Evolutionary conservation across 2,888 invertebrate genomes (phyloP).

Genomic region (Silvanus unidentatus): DNA sequence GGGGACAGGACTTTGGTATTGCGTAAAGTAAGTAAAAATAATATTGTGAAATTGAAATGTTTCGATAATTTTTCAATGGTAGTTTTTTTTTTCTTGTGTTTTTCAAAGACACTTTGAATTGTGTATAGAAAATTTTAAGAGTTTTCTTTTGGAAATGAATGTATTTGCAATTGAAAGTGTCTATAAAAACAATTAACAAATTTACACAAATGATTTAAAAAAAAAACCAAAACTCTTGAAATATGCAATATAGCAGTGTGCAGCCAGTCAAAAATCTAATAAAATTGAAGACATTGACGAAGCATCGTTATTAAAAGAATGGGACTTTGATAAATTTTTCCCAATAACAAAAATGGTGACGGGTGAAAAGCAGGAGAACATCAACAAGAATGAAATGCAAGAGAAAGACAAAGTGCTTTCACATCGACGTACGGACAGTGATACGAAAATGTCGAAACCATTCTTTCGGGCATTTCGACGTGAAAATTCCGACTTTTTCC

Average conservation of each 20-base stretch:
- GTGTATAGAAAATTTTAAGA: neutral
- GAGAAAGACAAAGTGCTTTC: slow-evolving; percentile 31
- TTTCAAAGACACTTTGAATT: too few species aligned
- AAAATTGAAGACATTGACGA: slow-evolving; percentile 56
- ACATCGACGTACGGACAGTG: slow-evolving; percentile 69
- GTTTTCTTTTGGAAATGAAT: neutral
- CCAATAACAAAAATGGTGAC: slow-evolving; percentile 44
- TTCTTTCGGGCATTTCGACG: slow-evolving; percentile 75
- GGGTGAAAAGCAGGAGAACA: slow-evolving; percentile 29
- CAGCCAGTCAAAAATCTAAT: slow-evolving; percentile 45
- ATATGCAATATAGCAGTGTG: too few species aligned
- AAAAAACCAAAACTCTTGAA: slow-evolving; percentile 33
- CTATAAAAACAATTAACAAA: too few species aligned
- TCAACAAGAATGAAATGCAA: slow-evolving; percentile 4
- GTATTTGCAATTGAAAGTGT: too few species aligned
- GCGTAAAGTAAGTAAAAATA: slow-evolving; percentile 76
- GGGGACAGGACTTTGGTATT: slow-evolving; percentile 87
- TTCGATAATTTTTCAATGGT: slow-evolving; percentile 44
- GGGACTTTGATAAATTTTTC: slow-evolving; percentile 84
- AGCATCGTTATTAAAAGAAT: slow-evolving; percentile 74
- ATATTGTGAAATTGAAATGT: slow-evolving; percentile 23
- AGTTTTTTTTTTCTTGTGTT: slow-evolving; percentile 16
- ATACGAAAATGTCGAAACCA: slow-evolving; percentile 61
- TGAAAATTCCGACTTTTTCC: slow-evolving; percentile 80
- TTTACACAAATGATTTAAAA: too few species aligned